Conservation (phyloP, 1,140 invertebrate genomes). For the Muscidifurax raptorellus region DNA sequence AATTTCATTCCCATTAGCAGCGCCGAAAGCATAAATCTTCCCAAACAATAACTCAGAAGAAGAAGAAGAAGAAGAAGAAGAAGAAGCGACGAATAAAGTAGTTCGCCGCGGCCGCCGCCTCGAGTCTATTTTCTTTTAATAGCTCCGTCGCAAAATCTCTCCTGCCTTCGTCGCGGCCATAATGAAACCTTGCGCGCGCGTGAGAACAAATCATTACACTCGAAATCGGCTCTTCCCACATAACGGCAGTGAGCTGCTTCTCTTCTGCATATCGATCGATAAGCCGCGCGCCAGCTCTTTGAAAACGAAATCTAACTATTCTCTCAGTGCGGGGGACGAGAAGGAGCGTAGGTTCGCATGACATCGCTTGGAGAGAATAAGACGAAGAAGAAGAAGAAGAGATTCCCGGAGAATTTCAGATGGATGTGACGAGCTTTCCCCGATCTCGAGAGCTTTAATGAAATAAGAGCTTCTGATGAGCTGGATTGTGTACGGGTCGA, state of each 20-base stretch:
- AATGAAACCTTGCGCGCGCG: constrained; percentile 36
- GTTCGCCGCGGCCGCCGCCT: background rate
- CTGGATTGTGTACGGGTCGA: background rate
- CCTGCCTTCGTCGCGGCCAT: background rate
- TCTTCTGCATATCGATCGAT: constrained; percentile 1
- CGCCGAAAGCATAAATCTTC: constrained; percentile 12
- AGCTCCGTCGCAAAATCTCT: background rate
- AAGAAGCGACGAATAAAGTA: background rate
- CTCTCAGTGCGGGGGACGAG: constrained; percentile 10
- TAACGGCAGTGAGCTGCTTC: too few relatives aligned
- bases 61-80: too few relatives aligned
- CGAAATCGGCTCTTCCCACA: constrained; percentile 6
- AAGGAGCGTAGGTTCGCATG: constrained; percentile 1
- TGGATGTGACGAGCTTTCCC: background rate
- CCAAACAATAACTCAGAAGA: background rate
- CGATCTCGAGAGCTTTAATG: background rate
- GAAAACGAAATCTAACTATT: constrained; percentile 48
- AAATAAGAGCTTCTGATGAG: constrained; percentile 6
- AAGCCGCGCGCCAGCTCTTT: constrained; percentile 26
- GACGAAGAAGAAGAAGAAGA: constrained; percentile 41
- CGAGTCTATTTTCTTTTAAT: constrained; percentile 44
- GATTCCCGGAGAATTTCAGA: constrained; percentile 20
- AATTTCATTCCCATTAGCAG: constrained; percentile 11
- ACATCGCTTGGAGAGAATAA: too few relatives aligned
- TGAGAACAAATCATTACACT: constrained; percentile 43